A percentile compares a stretch with the other conserved stretches of the same genome.
Conservation (phyloP, 1,140 invertebrate genomes). For the Chironomus striatipennis region DNA sequence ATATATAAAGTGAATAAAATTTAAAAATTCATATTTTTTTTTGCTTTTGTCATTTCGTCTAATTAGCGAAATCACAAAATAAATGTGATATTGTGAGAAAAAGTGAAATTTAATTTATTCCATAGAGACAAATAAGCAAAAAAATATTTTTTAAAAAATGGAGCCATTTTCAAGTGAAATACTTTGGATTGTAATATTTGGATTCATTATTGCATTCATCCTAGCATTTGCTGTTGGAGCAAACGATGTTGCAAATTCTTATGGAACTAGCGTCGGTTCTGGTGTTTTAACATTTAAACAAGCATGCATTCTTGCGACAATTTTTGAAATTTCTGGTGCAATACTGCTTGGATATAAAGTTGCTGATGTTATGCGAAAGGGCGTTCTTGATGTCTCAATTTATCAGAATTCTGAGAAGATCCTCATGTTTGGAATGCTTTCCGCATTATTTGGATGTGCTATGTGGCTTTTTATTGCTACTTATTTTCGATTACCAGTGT, state of each 20-base stretch:
- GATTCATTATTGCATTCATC: slow-evolving; percentile 88
- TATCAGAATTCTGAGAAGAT: slow-evolving; percentile 63
- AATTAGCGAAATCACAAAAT: not conserved
- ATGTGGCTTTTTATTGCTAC: slow-evolving; percentile 92
- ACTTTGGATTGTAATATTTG: slow-evolving; percentile 80
- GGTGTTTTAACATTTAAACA: slow-evolving; percentile 87
- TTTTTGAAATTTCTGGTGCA: slow-evolving; percentile 89
- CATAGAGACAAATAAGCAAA: not conserved
- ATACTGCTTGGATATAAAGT: slow-evolving; percentile 88
- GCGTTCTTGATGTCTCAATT: slow-evolving; percentile 80
- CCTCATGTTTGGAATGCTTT: slow-evolving; percentile 87
- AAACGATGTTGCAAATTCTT: slow-evolving; percentile 98
- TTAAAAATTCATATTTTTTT: no score
- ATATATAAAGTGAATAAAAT: no score
- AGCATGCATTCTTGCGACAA: slow-evolving; percentile 88
- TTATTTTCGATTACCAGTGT: slow-evolving; percentile 91
- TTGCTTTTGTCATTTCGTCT: no score
- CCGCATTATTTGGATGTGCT: slow-evolving; percentile 81
- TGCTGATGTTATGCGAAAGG: slow-evolving; percentile 98
- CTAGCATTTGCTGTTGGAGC: slow-evolving; percentile 96
- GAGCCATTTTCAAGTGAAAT: slow-evolving; percentile 59
- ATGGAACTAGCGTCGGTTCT: slow-evolving; percentile 95
- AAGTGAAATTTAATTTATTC: no score
- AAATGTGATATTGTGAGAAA: not conserved
- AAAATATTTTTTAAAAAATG: slow-evolving; percentile 42